These are phyloP conservation scores for Carettochelys insculpta DNA, from an alignment of 2,113 vertebrate genomes.

Conservation along the genomic window DNA sequence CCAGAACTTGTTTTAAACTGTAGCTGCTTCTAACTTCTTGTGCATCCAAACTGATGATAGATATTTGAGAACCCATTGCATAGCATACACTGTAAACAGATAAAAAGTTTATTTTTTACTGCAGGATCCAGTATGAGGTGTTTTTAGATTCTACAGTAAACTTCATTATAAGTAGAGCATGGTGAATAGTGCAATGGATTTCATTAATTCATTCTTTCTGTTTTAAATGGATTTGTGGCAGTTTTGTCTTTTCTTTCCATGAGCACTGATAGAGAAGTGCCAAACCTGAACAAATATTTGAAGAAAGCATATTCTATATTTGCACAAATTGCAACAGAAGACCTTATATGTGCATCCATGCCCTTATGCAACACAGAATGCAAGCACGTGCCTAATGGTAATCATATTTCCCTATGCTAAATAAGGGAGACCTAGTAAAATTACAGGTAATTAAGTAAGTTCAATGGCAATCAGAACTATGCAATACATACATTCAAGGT, in stretches of 20 bases:
- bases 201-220: constrained; percentile 1
- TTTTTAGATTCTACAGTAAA: constrained; percentile 21
- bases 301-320: not conserved
- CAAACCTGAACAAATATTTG: not conserved
- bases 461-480: too few species aligned
- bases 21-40: not conserved
- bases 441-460: too few species aligned
- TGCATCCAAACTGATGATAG: not conserved
- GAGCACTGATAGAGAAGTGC: not conserved
- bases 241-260: not conserved
- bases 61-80: not conserved
- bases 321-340: not conserved
- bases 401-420: too few species aligned
- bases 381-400: not conserved
- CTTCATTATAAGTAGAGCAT: constrained; percentile 16
- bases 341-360: not conserved
- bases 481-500: too few species aligned
- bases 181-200: constrained; percentile 28
- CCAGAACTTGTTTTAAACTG: not conserved
- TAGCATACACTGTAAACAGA: not conserved
- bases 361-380: not conserved
- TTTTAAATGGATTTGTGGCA: not conserved
- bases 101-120: constrained; percentile 23
- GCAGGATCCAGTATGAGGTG: not conserved
- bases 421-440: too few species aligned